phyloP scores from a whole-genome alignment of 2,888 invertebrate genomes.

The Trisateles emortualis region DNA sequence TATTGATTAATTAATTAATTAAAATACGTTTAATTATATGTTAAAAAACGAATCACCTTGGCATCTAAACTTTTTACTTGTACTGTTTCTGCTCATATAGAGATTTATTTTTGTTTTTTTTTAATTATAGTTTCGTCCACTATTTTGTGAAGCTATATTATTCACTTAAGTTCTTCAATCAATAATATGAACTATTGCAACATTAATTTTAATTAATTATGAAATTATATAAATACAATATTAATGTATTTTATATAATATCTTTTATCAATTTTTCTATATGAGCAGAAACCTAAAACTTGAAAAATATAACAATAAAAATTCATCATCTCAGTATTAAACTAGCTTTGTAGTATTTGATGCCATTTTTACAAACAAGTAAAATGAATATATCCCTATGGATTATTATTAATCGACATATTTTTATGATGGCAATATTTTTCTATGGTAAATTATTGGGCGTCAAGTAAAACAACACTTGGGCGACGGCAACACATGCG shows the following conservation, averaged over 20 bases:
- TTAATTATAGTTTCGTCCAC: background rate
- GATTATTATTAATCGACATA: conserved; percentile 46
- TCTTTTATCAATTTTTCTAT: conserved; percentile 12
- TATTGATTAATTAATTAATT: conserved; percentile 48
- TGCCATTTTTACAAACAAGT: conserved; percentile 74
- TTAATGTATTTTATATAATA: conserved; percentile 1
- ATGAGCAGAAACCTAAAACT: conserved; percentile 37
- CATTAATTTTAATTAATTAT: background rate
- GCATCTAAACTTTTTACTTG: conserved; percentile 54
- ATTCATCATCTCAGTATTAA: conserved; percentile 78
- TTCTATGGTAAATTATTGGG: conserved; percentile 57
- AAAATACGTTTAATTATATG: conserved; percentile 50
- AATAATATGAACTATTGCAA: background rate
- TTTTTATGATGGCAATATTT: conserved; percentile 55
- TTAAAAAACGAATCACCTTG: conserved; percentile 50
- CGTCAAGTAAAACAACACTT: conserved; percentile 50
- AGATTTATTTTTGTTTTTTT: background rate
- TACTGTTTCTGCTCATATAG: conserved; percentile 38
- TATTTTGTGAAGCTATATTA: conserved; percentile 7
- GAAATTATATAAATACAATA: background rate
- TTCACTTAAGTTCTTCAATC: background rate
- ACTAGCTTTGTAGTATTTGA: conserved; percentile 74
- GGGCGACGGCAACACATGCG: conserved; percentile 33
- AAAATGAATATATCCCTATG: conserved; percentile 46
- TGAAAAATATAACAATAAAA: conserved; percentile 41